Conservation (phyloP, 2,797 vertebrate genomes). For the Psittacula derbiana region DNA sequence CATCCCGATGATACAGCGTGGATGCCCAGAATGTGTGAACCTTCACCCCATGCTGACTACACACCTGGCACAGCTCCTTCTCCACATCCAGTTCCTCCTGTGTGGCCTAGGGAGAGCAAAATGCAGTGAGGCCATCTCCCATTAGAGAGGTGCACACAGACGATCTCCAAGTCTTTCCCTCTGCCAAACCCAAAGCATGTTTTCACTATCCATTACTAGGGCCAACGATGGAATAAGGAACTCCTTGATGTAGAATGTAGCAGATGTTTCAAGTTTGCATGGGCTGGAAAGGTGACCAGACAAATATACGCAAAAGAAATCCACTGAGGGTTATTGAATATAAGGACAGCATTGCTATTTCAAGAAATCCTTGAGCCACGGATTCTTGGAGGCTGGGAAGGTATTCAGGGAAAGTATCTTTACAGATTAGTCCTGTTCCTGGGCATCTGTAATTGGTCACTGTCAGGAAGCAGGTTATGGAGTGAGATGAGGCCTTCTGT, state of each 20-base stretch:
- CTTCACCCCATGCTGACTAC: constrained; percentile 76
- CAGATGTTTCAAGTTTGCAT: background rate
- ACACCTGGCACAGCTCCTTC: constrained; percentile 75
- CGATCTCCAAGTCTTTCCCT: background rate
- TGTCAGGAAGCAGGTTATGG: background rate
- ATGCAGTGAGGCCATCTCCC: accelerated
- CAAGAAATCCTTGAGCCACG: background rate
- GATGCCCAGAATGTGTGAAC: constrained; percentile 84
- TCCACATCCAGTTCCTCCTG: constrained; percentile 83
- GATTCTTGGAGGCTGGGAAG: background rate
- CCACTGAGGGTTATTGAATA: background rate
- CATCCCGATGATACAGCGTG: constrained; percentile 82
- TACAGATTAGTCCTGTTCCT: background rate
- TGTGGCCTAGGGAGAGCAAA: constrained; percentile 65
- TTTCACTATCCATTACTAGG: background rate
- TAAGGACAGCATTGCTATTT: background rate
- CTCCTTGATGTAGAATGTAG: background rate
- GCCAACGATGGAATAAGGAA: background rate
- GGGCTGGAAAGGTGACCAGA: background rate
- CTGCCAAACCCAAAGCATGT: background rate
- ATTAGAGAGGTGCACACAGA: background rate
- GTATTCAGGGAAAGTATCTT: background rate
- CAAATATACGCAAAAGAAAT: background rate
- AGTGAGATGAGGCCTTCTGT: background rate
- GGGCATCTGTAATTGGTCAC: background rate